A percentile compares a stretch with the other conserved stretches of the same genome.
Evolutionary conservation across 2,888 invertebrate species (phyloP).

Genomic region (Hipparchia semele): DNA sequence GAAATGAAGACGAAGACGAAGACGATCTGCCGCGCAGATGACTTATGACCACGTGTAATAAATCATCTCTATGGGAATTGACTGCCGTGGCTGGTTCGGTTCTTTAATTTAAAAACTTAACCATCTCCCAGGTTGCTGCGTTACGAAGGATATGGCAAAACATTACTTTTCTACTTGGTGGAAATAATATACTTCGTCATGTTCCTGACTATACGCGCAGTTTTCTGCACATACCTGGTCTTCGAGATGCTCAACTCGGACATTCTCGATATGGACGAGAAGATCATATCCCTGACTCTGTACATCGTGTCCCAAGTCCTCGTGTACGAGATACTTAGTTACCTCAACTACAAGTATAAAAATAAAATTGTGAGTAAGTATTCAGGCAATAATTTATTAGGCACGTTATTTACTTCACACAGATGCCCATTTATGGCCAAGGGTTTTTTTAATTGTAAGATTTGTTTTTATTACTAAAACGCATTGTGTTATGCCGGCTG

Average conservation of each 20-base stretch:
- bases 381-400: no score
- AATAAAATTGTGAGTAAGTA: constrained; percentile 61
- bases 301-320: constrained; percentile 72
- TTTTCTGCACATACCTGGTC: constrained; percentile 79
- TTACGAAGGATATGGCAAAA: constrained; percentile 72
- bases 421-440: no score
- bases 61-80: no score
- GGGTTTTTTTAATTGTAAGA: no score
- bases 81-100: no score
- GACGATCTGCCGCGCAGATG: no score
- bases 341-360: constrained; percentile 66
- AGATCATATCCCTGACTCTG: constrained; percentile 62
- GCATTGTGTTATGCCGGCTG: no score
- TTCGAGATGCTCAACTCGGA: constrained; percentile 65
- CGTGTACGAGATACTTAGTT: constrained; percentile 72
- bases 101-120: not conserved
- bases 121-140: constrained; percentile 73
- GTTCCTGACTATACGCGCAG: constrained; percentile 77
- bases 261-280: constrained; percentile 68
- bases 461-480: no score
- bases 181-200: constrained; percentile 77
- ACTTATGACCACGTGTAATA: no score
- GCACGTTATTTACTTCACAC: no score
- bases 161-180: constrained; percentile 65
- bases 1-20: no score